Percentiles rank a stretch among this genome's conserved stretches.
Evolutionary conservation across 1,140 invertebrate genomes (phyloP).

Genomic region (Aphis gossypii): DNA sequence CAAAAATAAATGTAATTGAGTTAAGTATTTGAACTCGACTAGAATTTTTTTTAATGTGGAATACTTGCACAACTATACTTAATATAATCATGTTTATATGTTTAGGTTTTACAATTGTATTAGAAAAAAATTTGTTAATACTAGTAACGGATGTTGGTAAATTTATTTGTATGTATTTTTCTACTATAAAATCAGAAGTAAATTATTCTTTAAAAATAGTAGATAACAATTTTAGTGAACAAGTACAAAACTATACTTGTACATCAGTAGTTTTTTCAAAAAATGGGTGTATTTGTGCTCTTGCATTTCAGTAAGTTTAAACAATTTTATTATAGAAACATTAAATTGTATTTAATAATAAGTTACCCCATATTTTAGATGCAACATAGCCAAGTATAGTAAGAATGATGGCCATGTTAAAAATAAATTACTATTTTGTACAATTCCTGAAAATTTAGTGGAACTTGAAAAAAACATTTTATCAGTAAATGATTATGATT

Average conservation of each 20-base stretch:
- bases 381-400: conserved; percentile 37
- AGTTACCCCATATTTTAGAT: not conserved
- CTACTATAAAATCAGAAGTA: not conserved
- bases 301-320: conserved; percentile 48
- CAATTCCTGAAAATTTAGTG: conserved; percentile 49
- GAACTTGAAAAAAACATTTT: conserved; percentile 51
- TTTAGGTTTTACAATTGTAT: conserved; percentile 27
- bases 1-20: not conserved
- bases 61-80: not conserved
- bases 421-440: conserved; percentile 54
- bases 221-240: conserved; percentile 39
- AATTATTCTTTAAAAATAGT: not conserved
- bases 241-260: conserved; percentile 49
- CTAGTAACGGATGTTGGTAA: conserved; percentile 37
- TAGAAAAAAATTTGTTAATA: conserved; percentile 30
- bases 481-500: not conserved
- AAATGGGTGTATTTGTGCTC: conserved; percentile 48
- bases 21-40: not conserved
- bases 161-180: conserved; percentile 40
- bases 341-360: not conserved
- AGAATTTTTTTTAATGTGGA: not conserved
- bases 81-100: conserved; percentile 14
- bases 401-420: conserved; percentile 43
- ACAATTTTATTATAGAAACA: not conserved
- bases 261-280: conserved; percentile 51